Conservation (phyloP, 1,140 invertebrate species). For the Drosophila sturtevanti region DNA sequence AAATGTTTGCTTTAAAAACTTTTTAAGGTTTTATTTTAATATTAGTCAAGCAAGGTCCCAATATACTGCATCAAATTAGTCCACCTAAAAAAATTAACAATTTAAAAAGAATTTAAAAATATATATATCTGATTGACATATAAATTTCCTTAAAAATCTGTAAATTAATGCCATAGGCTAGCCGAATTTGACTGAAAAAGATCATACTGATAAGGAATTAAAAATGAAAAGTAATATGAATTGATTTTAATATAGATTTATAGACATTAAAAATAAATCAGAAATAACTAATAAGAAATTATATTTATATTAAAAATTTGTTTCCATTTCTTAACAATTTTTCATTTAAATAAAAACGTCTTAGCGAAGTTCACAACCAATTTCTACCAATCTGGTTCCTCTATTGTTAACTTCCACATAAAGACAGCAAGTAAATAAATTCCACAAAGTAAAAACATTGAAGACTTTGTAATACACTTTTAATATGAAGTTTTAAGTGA, state of each 20-base stretch:
- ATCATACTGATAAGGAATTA: too few species aligned
- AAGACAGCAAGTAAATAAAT: slow-evolving; percentile 26
- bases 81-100: background rate
- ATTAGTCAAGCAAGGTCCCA: too few species aligned
- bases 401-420: background rate
- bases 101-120: background rate
- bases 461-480: slow-evolving; percentile 23
- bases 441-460: slow-evolving; percentile 46
- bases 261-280: too few species aligned
- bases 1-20: too few species aligned
- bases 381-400: slow-evolving; percentile 12
- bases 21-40: too few species aligned
- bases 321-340: too few species aligned
- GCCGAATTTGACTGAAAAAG: background rate
- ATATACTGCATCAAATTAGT: too few species aligned
- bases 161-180: slow-evolving; percentile 42
- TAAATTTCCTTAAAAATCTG: slow-evolving; percentile 1
- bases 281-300: too few species aligned
- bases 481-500: slow-evolving; percentile 15
- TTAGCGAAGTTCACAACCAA: slow-evolving; percentile 13
- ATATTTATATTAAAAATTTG: too few species aligned
- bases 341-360: background rate
- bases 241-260: too few species aligned
- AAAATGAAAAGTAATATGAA: background rate
- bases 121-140: background rate